Evolutionary conservation across 1,140 invertebrate genomes (phyloP).

Genomic region (Drosophila kohkoa): DNA sequence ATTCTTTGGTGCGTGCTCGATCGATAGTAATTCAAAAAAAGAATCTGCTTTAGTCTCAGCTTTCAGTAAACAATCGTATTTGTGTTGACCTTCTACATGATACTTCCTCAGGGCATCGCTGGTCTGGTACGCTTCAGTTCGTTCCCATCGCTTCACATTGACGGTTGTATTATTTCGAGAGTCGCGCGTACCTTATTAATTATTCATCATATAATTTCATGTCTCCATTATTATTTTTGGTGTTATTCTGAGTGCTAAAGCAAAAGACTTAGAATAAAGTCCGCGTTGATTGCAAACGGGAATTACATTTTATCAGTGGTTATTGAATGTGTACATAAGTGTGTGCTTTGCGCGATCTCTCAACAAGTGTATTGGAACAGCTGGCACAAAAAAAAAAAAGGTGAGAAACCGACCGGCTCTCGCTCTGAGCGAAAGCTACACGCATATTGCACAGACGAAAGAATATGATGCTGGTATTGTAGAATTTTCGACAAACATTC

Average conservation of each 20-base stretch:
- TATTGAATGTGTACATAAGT: not conserved
- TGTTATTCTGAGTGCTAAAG: not conserved
- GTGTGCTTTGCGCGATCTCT: constrained; percentile 8
- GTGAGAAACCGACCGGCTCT: constrained; percentile 3
- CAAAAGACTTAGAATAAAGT: not conserved
- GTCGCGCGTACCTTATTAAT: not conserved
- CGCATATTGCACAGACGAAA: constrained; percentile 16
- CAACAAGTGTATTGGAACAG: constrained; percentile 25
- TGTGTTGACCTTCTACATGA: not conserved
- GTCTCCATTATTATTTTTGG: not conserved
- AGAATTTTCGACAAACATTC: not conserved
- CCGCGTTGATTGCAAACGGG: too few relatives aligned
- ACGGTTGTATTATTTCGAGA: constrained; percentile 13
- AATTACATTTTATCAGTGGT: too few relatives aligned
- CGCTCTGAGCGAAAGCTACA: constrained; percentile 35
- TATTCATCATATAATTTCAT: constrained; percentile 1
- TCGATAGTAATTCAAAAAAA: too few relatives aligned
- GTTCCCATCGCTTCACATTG: constrained; percentile 13
- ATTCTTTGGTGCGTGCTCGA: not conserved
- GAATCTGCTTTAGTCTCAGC: too few relatives aligned
- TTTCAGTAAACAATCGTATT: too few relatives aligned
- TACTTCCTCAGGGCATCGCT: not conserved
- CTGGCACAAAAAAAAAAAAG: constrained; percentile 17
- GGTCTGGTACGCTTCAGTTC: constrained; percentile 21
- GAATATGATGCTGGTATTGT: not conserved